Conservation (phyloP, 2,797 vertebrate species). For the Sphenopsis melanotis region DNA sequence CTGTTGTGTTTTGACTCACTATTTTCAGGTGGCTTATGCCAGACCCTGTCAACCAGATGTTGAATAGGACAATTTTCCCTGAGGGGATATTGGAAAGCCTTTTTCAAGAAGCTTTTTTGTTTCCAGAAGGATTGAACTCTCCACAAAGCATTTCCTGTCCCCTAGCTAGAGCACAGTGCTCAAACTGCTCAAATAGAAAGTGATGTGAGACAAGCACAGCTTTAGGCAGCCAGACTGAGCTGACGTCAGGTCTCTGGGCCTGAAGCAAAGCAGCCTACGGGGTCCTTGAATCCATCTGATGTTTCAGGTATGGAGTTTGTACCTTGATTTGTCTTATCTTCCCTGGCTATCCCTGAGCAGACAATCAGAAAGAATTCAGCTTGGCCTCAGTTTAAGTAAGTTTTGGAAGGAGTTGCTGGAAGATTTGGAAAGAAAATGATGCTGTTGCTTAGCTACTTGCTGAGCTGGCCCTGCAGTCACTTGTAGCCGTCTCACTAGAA, state of each 20-base stretch:
- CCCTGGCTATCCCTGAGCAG: neutral
- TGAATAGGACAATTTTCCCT: neutral
- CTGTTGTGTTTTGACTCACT: neutral
- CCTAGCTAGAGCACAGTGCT: neutral
- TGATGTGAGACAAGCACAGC: neutral
- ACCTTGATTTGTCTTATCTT: conserved; percentile 18
- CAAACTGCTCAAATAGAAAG: neutral
- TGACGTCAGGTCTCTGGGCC: neutral
- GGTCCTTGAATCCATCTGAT: neutral
- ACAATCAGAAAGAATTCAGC: neutral
- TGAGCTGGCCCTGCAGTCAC: neutral
- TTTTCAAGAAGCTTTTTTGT: neutral
- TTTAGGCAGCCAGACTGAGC: neutral
- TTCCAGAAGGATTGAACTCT: neutral
- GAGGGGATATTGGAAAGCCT: neutral
- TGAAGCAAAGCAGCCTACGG: neutral
- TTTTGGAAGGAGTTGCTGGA: conserved; percentile 35
- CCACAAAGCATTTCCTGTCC: neutral
- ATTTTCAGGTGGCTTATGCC: neutral
- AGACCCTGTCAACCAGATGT: neutral
- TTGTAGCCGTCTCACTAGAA: neutral
- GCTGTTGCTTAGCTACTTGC: conserved; percentile 1
- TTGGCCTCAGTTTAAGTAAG: neutral
- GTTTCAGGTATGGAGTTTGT: neutral
- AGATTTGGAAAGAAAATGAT: conserved; percentile 22